Percentiles rank a stretch among this genome's conserved stretches.
Evolutionary conservation across 2,888 invertebrate species (phyloP).

Genomic region (Sarcophaga variegata): DNA sequence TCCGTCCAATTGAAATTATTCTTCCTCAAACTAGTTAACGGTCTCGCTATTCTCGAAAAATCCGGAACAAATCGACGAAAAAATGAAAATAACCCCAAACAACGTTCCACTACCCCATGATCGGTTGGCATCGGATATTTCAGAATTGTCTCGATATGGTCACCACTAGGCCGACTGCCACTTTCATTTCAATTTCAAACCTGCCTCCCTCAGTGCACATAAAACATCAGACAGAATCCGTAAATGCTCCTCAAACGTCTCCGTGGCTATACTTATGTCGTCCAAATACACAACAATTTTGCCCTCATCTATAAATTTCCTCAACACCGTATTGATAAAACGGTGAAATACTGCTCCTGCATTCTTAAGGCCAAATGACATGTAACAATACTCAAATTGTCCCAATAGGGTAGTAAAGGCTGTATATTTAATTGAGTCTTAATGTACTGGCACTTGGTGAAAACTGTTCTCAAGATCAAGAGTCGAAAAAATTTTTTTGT

Average conservation of each 20-base stretch:
- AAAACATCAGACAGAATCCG: slow-evolving; percentile 48
- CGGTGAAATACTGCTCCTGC: too few relatives aligned
- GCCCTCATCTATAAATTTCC: neutral
- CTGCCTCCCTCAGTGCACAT: neutral
- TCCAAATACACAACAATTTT: slow-evolving; percentile 46
- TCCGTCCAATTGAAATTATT: slow-evolving; percentile 39
- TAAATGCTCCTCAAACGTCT: slow-evolving; percentile 37
- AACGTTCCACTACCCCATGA: too few relatives aligned
- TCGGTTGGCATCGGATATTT: too few relatives aligned
- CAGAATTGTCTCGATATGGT: slow-evolving; percentile 41
- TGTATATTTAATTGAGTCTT: slow-evolving; percentile 29
- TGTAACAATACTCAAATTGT: too few relatives aligned
- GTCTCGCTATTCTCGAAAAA: slow-evolving; percentile 51
- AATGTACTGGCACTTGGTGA: neutral
- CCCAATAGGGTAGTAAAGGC: slow-evolving; percentile 1
- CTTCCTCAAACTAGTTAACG: slow-evolving; percentile 10
- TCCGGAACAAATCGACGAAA: slow-evolving; percentile 60
- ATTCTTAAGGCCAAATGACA: too few relatives aligned
- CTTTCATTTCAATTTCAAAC: neutral
- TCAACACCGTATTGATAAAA: too few relatives aligned
- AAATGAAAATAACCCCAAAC: slow-evolving; percentile 51
- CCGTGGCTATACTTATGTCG: slow-evolving; percentile 43
- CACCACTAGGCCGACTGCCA: slow-evolving; percentile 47
- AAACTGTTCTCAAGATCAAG: neutral
- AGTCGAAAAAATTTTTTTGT: slow-evolving; percentile 29